Base-by-base conservation (phyloP, 2,113 vertebrate genomes). In the Telmatochromis sp. region DNA sequence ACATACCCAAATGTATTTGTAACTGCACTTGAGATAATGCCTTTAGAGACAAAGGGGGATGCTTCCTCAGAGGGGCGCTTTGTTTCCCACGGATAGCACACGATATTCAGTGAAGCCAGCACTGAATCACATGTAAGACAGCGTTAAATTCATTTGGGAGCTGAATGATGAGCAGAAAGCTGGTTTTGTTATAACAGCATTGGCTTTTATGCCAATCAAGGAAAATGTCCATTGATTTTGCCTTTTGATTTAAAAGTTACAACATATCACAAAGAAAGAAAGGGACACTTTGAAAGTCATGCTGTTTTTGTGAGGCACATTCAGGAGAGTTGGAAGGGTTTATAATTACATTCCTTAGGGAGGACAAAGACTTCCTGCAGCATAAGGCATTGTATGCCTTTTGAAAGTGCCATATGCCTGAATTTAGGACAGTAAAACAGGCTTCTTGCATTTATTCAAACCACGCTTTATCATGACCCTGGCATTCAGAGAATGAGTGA, bases 401-500 rank as follows among this genome's bases (percentile, higher is more conserved):
- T 87, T 71, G 9, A 71, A 86, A 83, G 45, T 21, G 57, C 81
- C 60, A 75, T 75, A 63, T 47, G 84, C 42, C 31, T 68, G 40
- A 90, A 88, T 78, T 83, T 80, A 54, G 83, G 68, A 82, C 78
- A 85, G 81, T 86, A 79, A 88, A 80, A 90, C 75, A 84, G 85
- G 81, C 82, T 87, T 83, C 83, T 88, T 92, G 58, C 65, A 89
- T 84, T 87, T 82, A 90, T 85, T 94, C 84, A 84, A 88, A 86
- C 47, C 12, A 73, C 3, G 35, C 73, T 88, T 92, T 81, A 89
- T 93, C 33, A 5, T 82, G 89, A 90, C 90, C 81, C 86, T 86
- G 87, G 88, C 82, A 91, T 92, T 93, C 85, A 91, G 71, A 50
- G 21, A 84, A 78, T 80, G 83, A 92, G 84, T 91, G 81, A 90